Base-by-base conservation (phyloP, 2,113 vertebrate genomes). In the Pyrgilauda ruficollis region DNA sequence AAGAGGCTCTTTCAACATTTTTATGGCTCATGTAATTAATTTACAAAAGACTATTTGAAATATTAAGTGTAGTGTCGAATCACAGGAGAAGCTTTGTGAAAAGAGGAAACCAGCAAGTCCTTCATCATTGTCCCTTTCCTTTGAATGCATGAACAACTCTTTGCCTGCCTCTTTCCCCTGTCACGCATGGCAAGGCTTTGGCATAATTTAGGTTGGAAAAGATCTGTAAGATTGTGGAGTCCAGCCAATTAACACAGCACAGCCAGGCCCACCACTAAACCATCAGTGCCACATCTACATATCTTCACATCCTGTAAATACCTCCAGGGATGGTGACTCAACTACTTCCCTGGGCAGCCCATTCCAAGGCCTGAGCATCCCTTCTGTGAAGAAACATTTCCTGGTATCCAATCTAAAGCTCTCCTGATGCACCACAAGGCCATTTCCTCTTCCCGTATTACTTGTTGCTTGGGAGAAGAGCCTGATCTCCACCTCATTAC, bases 401-500 rank as follows among this genome's bases (percentile, higher is more conserved):
- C 55, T 75, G 19, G 13, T 75, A 15, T 62, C 27, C 27, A 68
- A 2, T 13, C 13, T 37, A 30, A 62, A 50, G 4, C 9, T 56
- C 23, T 67, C 7, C 35, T 62, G 31, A 5, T 10, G 9, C 27
- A 75, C 8, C n/a, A 17, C 53, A 26, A 30, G 55, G 11, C 11
- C 2, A 8, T 69, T 50, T 75, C 19, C 13, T 62, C 13, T 68
- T 39, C 3, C 28, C n/a, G 18, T 47, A 12, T 53, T 39, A 8
- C 26, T 67, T 49, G 31, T 28, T 68, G 47, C 23, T 15, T 56
- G 30, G 16, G 20, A 68, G 47, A 55, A 55, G 31, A 37, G 19
- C 33, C 27, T 5, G 1, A 22, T 14, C 5, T 33, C 22, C 31
- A 30, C 4, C 24, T 15, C 27, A 1, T 4, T 43, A 13, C 15